Evolutionary conservation across 1,140 invertebrate species (phyloP).

Genomic region (Megalonaias nervosa): DNA sequence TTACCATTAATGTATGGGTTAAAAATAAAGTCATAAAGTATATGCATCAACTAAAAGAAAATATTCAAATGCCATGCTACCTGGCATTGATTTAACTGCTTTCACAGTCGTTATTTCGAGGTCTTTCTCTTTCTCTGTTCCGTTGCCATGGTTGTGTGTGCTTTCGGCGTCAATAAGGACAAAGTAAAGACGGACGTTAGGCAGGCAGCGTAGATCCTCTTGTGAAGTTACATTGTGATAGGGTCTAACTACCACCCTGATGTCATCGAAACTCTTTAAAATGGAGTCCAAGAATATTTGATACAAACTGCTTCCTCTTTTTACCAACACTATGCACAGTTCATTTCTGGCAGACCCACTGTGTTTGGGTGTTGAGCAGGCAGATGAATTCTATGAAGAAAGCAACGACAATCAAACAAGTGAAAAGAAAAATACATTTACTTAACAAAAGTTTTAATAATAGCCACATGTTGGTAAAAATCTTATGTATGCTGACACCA

Average conservation of each 20-base stretch:
- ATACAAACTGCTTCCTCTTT: conserved; percentile 25
- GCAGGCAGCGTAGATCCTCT: conserved; percentile 45
- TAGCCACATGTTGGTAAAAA: too few species aligned
- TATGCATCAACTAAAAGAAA: too few species aligned
- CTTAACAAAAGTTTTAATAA: too few species aligned
- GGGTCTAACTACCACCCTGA: conserved; percentile 36
- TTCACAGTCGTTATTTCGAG: conserved; percentile 42
- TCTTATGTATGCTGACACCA: too few species aligned
- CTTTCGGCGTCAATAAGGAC: conserved; percentile 47
- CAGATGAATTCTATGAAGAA: too few species aligned
- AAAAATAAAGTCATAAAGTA: too few species aligned
- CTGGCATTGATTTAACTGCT: conserved; percentile 43
- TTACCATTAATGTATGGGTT: too few species aligned
- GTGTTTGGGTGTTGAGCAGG: conserved; percentile 27
- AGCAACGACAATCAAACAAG: too few species aligned
- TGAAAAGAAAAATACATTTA: too few species aligned
- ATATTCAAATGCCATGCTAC: conserved; percentile 11
- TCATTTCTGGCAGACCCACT: conserved; percentile 33
- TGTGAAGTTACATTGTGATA: conserved; percentile 43
- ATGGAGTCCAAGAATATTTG: conserved; percentile 32
- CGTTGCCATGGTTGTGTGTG: conserved; percentile 21
- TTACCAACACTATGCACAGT: conserved; percentile 38
- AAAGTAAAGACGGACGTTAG: conserved; percentile 48
- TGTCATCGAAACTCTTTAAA: conserved; percentile 46
- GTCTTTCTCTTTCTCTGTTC: conserved; percentile 36